Evolutionary conservation across 1,140 invertebrate genomes (phyloP).

Genomic region (Hyphantria cunea): DNA sequence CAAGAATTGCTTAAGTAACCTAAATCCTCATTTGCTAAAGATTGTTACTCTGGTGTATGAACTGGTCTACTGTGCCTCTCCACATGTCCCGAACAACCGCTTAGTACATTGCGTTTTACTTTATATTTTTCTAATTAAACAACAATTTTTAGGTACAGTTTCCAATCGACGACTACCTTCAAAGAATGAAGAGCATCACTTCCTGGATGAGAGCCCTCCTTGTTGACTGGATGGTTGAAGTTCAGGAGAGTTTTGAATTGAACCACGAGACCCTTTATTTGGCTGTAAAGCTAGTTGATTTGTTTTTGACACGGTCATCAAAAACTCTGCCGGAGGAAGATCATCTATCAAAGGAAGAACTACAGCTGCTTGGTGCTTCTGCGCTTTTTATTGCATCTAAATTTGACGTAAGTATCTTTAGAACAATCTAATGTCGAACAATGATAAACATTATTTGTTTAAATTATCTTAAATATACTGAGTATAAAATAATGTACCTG

Average conservation of each 20-base stretch:
- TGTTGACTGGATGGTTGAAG: slow-evolving; percentile 99
- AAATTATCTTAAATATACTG: no score
- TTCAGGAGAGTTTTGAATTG: slow-evolving; percentile 98
- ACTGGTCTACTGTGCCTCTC: no score
- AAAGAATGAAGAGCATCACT: slow-evolving; percentile 88
- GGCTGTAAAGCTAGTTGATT: slow-evolving; percentile 97
- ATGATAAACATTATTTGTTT: no score
- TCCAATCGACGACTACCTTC: slow-evolving; percentile 91
- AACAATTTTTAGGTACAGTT: slow-evolving; percentile 81
- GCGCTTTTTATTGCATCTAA: slow-evolving; percentile 97
- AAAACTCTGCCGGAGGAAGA: slow-evolving; percentile 73
- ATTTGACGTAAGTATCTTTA: slow-evolving; percentile 91
- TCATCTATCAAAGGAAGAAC: slow-evolving; percentile 86
- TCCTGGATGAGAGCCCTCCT: slow-evolving; percentile 94
- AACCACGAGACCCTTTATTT: slow-evolving; percentile 99
- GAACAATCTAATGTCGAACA: no score
- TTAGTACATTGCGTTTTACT: no score
- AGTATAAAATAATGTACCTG: no score
- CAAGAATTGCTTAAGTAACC: no score
- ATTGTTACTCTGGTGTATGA: no score
- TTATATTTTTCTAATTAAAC: no score
- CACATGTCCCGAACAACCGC: no score
- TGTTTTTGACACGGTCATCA: slow-evolving; percentile 87
- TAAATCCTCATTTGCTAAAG: no score
- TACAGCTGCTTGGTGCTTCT: slow-evolving; percentile 96